Evolutionary conservation across 2,888 invertebrate species (phyloP).

Genomic region (Ceratothoa steindachneri): DNA sequence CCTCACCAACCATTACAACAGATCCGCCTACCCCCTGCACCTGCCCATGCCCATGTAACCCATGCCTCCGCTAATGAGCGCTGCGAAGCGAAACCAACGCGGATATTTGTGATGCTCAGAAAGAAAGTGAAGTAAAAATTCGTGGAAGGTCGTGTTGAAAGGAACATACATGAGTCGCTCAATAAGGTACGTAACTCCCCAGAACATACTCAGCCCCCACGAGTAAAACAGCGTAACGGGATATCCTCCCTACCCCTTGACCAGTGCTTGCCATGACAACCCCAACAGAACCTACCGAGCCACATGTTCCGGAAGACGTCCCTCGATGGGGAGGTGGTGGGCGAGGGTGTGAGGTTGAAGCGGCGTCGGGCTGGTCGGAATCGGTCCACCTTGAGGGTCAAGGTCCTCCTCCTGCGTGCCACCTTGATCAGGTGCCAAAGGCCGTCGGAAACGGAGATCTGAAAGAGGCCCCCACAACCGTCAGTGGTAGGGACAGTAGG

Average conservation of each 20-base stretch:
- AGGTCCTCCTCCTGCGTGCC: constrained; percentile 65
- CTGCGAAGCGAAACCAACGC: no score
- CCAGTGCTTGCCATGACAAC: no score
- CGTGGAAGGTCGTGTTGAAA: background rate
- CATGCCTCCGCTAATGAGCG: no score
- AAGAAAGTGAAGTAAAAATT: background rate
- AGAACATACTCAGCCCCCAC: no score
- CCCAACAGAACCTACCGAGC: no score
- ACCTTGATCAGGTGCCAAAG: constrained; percentile 71
- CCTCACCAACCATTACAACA: no score
- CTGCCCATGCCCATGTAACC: no score
- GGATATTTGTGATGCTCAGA: no score
- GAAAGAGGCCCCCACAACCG: background rate
- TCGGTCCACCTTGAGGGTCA: constrained; percentile 68
- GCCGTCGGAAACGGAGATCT: constrained; percentile 63
- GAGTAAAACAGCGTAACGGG: no score
- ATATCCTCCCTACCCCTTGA: no score
- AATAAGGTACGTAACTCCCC: background rate
- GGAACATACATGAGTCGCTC: background rate
- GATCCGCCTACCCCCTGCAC: no score
- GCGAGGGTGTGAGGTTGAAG: constrained; percentile 58
- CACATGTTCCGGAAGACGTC: background rate
- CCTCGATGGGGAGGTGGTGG: background rate
- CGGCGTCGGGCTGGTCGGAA: constrained; percentile 63
- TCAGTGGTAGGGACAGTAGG: background rate